Base-by-base conservation (phyloP, 2,888 invertebrate species). In the Auanema sp. region DNA sequence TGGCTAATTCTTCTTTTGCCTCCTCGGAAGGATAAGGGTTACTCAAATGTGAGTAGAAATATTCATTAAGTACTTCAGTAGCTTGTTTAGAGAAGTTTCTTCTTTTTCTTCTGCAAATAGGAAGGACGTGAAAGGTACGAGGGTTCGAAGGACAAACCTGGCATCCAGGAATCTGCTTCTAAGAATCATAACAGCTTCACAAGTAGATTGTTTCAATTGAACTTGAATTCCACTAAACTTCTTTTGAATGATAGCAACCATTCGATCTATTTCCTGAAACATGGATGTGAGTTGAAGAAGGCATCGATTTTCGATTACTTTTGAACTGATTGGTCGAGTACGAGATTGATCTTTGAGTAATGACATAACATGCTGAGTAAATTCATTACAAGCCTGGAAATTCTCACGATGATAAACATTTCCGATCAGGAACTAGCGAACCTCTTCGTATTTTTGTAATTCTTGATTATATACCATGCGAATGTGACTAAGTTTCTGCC, bases 1-100 rank as follows among this genome's bases (percentile, higher is more conserved):
- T 89, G 61, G 98, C 98, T 85, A 98, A 89, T 86, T 98, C 98
- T 87, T 98, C 98, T 87, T 98, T 98, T 75, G 97, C 97, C 87
- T 98, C 98, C 88, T 98, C 98, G 84, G 94, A 94, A 73, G 98
- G 98, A 88, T 99, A 98, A 40, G 98, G 98, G 89, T 98, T 99
- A 85, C 93, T 94, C 83, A 98, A 89, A 87, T 98, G 97, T 81
- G 96, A 96, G 88, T 98, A 98, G 88, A 98, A 98, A 87, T 98
- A 98, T 88, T 98, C 97, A 87, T 98, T 98, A 80, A 98, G 89
- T 83, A 97, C 93, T 53, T 98, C 97, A 25, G 97, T 97, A 61
- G 97, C 97, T 86, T 97, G 96, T 88, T 98, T 98, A 89, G 95
- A 96, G 87, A 98, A 98, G 88, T 98, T 98, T 83, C 97, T 90